Evolutionary conservation across 2,113 vertebrate genomes (phyloP).

Genomic region (Paramormyrops kingsleyae): DNA sequence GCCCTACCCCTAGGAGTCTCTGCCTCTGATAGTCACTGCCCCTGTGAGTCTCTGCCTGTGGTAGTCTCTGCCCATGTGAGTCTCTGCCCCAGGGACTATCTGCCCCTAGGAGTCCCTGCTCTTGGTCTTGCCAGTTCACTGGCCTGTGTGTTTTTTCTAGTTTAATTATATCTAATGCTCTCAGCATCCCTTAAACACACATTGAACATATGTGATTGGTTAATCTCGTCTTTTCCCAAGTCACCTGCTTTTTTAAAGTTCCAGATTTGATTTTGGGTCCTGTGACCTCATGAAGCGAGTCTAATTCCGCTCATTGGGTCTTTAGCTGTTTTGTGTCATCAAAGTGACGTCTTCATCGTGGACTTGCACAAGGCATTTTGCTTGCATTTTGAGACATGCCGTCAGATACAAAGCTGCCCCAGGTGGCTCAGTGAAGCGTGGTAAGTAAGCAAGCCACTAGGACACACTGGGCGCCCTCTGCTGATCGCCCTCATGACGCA

Average conservation of each 20-base stretch:
- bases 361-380: not conserved
- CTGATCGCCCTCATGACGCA: conserved; percentile 41
- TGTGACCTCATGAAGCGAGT: not conserved
- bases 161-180: not conserved
- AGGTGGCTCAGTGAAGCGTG: conserved; percentile 45
- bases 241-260: not conserved
- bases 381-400: conserved; percentile 3
- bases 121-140: not conserved
- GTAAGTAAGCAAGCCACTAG: conserved; percentile 56
- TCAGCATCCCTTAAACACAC: not conserved
- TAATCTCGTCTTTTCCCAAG: not conserved
- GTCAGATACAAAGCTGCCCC: conserved; percentile 40
- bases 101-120: not conserved
- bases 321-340: not conserved
- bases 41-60: too few species aligned
- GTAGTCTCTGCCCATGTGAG: not conserved
- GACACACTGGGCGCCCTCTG: conserved; percentile 40
- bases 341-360: not conserved
- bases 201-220: not conserved
- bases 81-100: not conserved
- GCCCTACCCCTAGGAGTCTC: not conserved
- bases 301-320: not conserved
- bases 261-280: not conserved
- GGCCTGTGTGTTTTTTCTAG: not conserved
- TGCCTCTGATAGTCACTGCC: too few species aligned